Conservation (phyloP, 1,140 invertebrate species). For the Uloborus diversus region DNA sequence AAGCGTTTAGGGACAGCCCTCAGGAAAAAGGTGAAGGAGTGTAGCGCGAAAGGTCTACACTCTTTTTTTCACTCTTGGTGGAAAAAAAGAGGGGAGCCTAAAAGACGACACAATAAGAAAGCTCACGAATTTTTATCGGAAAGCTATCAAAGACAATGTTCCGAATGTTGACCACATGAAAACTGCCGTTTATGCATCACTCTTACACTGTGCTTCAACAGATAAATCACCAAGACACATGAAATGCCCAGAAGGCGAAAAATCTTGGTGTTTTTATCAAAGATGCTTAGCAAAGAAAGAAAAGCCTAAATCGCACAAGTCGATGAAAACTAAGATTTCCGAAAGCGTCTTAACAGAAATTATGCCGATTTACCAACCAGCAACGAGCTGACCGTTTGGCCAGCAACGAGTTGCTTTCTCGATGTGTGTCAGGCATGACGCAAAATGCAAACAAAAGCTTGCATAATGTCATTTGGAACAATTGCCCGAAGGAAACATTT, state of each 20-base stretch:
- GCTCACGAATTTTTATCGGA: neutral
- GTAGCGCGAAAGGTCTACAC: too few relatives aligned
- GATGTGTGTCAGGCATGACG: too few relatives aligned
- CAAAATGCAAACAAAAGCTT: neutral
- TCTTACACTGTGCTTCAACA: too few relatives aligned
- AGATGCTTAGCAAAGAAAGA: neutral
- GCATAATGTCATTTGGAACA: constrained; percentile 2
- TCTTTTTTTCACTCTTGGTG: neutral
- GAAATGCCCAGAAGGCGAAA: neutral
- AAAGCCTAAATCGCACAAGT: too few relatives aligned
- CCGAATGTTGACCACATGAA: constrained; percentile 1
- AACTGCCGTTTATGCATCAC: neutral
- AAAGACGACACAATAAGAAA: neutral
- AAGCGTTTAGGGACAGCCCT: too few relatives aligned
- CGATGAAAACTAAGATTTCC: too few relatives aligned
- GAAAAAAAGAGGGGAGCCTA: neutral
- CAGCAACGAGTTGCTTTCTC: too few relatives aligned
- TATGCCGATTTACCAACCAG: too few relatives aligned
- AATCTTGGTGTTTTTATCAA: constrained; percentile 12
- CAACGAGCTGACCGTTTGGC: too few relatives aligned
- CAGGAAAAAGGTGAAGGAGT: neutral
- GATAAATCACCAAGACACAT: too few relatives aligned
- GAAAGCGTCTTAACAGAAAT: too few relatives aligned
- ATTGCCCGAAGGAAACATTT: constrained; percentile 4
- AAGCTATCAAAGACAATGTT: too few relatives aligned